Evolutionary conservation across 1,140 invertebrate genomes (phyloP).

Genomic region (Temnothorax nylanderi): DNA sequence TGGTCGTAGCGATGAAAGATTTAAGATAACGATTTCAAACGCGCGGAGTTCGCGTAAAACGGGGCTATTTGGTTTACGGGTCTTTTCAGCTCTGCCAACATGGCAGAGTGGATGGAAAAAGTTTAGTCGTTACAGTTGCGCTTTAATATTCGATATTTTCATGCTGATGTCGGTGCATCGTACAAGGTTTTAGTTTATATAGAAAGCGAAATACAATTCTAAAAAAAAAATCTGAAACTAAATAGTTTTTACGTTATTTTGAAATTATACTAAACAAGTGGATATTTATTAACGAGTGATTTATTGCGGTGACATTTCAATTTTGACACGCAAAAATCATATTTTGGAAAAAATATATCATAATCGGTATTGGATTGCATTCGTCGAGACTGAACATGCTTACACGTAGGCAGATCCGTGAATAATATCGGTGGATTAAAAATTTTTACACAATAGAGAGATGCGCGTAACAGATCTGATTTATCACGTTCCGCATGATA

Average conservation of each 20-base stretch:
- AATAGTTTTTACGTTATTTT: not conserved
- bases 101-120: conserved; percentile 9
- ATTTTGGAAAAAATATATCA: not conserved
- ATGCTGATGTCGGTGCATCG: not conserved
- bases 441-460: not conserved
- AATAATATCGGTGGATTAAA: not conserved
- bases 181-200: not conserved
- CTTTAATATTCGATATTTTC: conserved; percentile 31
- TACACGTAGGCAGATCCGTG: not conserved
- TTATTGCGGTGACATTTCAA: not conserved
- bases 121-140: conserved; percentile 15
- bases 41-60: conserved; percentile 29
- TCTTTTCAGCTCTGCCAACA: conserved; percentile 15
- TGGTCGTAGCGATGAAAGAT: conserved; percentile 28
- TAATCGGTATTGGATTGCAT: not conserved
- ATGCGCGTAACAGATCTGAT: not conserved
- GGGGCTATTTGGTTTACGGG: conserved; percentile 42
- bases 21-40: conserved; percentile 56
- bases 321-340: not conserved
- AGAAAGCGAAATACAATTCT: not conserved
- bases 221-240: not conserved
- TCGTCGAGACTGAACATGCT: not conserved
- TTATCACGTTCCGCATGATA: conserved; percentile 15
- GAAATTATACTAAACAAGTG: not conserved
- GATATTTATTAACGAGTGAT: not conserved